Evolutionary conservation across 2,888 invertebrate genomes (phyloP).

Genomic region (Leptarthrus brevirostris): DNA sequence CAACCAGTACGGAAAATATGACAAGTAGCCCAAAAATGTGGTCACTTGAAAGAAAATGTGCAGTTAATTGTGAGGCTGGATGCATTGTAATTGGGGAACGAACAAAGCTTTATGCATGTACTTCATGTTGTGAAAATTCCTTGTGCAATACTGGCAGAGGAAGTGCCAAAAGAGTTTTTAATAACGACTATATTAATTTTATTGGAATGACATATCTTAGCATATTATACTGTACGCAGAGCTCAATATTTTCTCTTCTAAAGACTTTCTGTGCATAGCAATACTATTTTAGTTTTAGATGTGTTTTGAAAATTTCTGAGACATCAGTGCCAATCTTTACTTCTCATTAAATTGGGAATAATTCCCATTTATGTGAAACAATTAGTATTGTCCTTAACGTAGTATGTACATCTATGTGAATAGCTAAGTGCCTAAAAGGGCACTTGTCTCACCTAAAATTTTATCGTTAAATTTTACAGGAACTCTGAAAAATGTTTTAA

Average conservation of each 20-base stretch:
- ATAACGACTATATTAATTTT: not conserved
- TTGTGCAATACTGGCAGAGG: slow-evolving; percentile 82
- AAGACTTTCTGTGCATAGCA: no score
- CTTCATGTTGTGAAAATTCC: slow-evolving; percentile 83
- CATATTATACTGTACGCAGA: not conserved
- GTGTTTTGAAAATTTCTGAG: no score
- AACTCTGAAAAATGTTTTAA: no score
- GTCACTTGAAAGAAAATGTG: slow-evolving; percentile 85
- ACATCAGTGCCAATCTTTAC: no score
- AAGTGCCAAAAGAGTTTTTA: slow-evolving; percentile 62
- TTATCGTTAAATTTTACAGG: no score
- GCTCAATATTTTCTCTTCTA: not conserved
- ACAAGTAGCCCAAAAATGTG: slow-evolving; percentile 83
- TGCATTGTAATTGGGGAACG: slow-evolving; percentile 91
- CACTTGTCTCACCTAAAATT: no score
- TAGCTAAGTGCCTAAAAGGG: no score
- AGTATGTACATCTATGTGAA: no score
- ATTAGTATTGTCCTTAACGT: no score
- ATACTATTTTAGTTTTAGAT: no score
- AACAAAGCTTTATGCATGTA: slow-evolving; percentile 88
- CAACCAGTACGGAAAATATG: slow-evolving; percentile 83
- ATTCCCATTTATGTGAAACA: no score
- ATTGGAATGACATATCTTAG: slow-evolving; percentile 11
- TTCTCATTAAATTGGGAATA: no score
- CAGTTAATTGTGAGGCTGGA: slow-evolving; percentile 85